Conservation (phyloP, 2,797 vertebrate genomes). For the Discoglossus pictus region DNA sequence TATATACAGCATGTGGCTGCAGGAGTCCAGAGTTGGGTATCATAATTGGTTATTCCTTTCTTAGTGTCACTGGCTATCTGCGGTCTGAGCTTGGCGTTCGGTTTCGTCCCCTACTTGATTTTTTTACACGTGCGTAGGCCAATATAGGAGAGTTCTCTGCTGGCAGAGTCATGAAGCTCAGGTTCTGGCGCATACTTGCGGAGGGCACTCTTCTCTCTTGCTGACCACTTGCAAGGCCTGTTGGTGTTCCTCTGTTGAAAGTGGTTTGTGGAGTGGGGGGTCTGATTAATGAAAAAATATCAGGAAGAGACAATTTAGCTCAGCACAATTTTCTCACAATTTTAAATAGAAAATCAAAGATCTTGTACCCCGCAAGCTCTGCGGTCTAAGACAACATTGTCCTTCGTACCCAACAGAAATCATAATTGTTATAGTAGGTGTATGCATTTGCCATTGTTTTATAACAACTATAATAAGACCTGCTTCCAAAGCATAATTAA, state of each 20-base stretch:
- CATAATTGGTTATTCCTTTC: no score
- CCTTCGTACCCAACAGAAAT: no score
- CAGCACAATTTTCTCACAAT: no score
- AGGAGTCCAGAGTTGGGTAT: no score
- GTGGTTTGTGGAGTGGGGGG: background rate
- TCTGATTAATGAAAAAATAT: background rate
- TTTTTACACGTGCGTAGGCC: constrained; percentile 31
- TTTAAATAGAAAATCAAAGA: no score
- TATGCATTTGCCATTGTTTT: no score
- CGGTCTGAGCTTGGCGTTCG: constrained; percentile 23
- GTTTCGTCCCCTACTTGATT: constrained; percentile 34
- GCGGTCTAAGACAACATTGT: no score
- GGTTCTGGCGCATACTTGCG: background rate
- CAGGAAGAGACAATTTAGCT: background rate
- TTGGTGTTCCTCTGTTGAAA: background rate
- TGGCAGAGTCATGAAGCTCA: constrained; percentile 19
- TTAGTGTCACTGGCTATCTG: constrained; percentile 25
- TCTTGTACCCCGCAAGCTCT: no score
- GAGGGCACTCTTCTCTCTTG: constrained; percentile 23
- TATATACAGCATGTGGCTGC: no score
- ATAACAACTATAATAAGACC: no score
- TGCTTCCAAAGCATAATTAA: no score
- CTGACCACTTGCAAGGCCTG: background rate
- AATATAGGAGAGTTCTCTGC: constrained; percentile 22
- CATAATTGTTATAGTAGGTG: no score